These are phyloP conservation scores for Metridium senile DNA, from an alignment of 92 coral and sea anemone species.

Conservation along the genomic window DNA sequence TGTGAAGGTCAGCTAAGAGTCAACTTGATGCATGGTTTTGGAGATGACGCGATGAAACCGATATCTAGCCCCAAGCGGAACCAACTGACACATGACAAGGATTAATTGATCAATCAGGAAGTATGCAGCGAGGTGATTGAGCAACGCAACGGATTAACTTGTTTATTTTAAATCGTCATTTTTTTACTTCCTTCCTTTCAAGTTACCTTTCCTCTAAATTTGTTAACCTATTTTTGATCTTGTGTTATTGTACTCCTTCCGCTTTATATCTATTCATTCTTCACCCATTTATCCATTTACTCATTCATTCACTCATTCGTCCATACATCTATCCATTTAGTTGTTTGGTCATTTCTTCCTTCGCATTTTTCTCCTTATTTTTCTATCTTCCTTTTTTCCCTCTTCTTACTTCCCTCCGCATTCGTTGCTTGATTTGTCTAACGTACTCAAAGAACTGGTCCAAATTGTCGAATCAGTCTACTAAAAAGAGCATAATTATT, in stretches of 20 bases:
- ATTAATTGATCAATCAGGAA: background rate
- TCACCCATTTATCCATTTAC: background rate
- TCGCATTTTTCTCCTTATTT: background rate
- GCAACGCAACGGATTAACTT: no score
- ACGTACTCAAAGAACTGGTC: no score
- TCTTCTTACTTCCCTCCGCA: background rate
- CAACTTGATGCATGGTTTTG: background rate
- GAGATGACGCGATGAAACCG: constrained; percentile 11
- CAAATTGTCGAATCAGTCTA: no score
- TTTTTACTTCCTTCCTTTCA: no score
- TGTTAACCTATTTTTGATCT: no score
- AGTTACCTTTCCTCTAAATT: no score
- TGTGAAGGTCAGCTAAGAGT: constrained; percentile 4
- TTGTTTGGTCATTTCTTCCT: no score
- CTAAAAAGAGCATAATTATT: no score
- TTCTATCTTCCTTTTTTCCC: background rate
- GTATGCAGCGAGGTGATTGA: no score
- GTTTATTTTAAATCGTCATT: no score
- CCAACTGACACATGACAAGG: background rate
- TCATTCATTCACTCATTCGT: background rate
- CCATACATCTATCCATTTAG: background rate
- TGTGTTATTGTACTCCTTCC: background rate
- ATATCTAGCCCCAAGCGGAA: background rate
- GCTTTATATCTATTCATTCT: background rate
- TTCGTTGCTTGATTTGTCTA: no score